phyloP scores from a whole-genome alignment of 37 sponge, comb jelly and placozoan genomes.

The Spongilla lacustris region DNA sequence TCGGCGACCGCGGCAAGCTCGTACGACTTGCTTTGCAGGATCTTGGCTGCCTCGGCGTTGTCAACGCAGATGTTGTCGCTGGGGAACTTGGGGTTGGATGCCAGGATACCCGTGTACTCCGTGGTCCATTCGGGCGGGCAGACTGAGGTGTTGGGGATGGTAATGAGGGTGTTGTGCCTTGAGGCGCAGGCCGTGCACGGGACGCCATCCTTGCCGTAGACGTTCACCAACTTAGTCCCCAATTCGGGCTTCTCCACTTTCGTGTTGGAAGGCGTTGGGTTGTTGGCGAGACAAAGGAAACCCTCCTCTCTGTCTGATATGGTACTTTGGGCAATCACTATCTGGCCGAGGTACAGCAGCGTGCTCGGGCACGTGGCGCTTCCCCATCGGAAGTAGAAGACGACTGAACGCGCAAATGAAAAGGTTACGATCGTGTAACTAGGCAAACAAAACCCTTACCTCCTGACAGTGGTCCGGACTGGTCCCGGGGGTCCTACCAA shows the following conservation, averaged over 20 bases:
- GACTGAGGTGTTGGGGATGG: neutral
- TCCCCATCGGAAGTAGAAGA: neutral
- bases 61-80: neutral
- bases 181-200: neutral
- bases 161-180: neutral
- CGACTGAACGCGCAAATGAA: neutral
- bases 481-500: neutral
- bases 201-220: neutral
- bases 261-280: neutral
- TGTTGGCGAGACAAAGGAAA: neutral
- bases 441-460: neutral
- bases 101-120: neutral
- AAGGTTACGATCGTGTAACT: neutral
- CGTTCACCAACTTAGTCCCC: neutral
- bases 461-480: neutral
- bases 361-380: neutral
- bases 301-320: neutral
- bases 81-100: neutral
- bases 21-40: neutral
- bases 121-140: neutral
- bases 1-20: neutral
- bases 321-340: neutral
- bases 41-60: neutral
- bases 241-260: neutral
- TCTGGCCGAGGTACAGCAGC: neutral